These are phyloP conservation scores for Phoxinus phoxinus DNA, from an alignment of 2,113 vertebrate genomes.

Conservation along the genomic window DNA sequence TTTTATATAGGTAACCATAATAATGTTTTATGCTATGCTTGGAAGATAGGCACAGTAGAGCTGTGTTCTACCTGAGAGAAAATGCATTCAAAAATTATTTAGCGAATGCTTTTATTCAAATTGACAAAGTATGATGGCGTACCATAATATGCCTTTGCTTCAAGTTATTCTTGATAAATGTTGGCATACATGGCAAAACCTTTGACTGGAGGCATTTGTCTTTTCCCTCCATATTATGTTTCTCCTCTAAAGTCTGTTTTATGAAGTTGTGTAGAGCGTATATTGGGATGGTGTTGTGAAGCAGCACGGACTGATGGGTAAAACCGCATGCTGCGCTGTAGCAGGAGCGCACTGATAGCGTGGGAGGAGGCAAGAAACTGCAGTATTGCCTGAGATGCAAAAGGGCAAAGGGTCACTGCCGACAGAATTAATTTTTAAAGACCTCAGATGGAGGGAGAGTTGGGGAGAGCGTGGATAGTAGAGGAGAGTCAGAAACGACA, in stretches of 20 bases:
- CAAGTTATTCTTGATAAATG: neutral
- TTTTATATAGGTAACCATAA: constrained; percentile 2
- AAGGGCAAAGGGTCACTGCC: constrained; percentile 75
- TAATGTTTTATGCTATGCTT: neutral
- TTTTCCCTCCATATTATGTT: neutral
- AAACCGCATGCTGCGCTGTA: constrained; percentile 3
- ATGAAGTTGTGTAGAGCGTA: neutral
- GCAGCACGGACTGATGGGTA: neutral
- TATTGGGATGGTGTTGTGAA: neutral
- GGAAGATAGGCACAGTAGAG: neutral
- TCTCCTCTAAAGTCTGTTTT: neutral
- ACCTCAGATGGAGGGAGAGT: constrained; percentile 27
- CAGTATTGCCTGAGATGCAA: constrained; percentile 69
- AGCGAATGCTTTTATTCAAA: neutral
- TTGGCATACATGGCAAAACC: neutral
- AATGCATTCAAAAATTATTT: neutral
- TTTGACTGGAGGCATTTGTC: neutral
- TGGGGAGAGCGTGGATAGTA: constrained; percentile 25
- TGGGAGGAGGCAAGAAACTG: constrained; percentile 72
- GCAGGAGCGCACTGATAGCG: constrained; percentile 50
- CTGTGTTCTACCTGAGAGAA: neutral
- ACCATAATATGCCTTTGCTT: neutral
- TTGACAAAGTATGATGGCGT: neutral
- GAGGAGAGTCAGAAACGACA: constrained; percentile 11
- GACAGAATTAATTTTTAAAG: constrained; percentile 79